phyloP scores from a whole-genome alignment of 1,140 invertebrate species.

The Drosophila pachea region DNA sequence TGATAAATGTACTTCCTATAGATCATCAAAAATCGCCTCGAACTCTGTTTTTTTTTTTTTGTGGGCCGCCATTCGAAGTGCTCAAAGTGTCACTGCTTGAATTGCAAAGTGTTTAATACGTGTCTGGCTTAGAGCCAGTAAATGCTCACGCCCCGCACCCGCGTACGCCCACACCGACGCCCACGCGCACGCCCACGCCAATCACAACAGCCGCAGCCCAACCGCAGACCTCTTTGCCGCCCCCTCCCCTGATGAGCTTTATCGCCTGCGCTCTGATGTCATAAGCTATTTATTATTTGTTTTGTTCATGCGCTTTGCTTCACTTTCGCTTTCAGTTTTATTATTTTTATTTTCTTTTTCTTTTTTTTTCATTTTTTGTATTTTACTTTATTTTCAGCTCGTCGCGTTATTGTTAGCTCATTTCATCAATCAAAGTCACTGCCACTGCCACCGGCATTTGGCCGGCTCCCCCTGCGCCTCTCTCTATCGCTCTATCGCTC shows the following conservation, averaged over 20 bases:
- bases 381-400: constrained; percentile 31
- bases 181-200: constrained; percentile 24
- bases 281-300: constrained; percentile 49
- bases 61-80: constrained; percentile 12
- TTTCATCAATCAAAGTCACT: constrained; percentile 56
- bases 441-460: constrained; percentile 17
- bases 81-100: constrained; percentile 37
- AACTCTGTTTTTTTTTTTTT: constrained; percentile 16
- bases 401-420: constrained; percentile 42
- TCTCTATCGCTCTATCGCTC: neutral
- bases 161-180: constrained; percentile 16
- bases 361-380: neutral
- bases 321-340: constrained; percentile 39
- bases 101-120: constrained; percentile 4
- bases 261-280: constrained; percentile 45
- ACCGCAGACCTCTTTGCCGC: neutral
- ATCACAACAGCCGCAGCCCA: constrained; percentile 3
- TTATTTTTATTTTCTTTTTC: constrained; percentile 14
- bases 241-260: constrained; percentile 28
- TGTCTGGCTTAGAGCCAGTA: constrained; percentile 37
- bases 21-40: constrained; percentile 22
- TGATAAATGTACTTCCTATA: constrained; percentile 18
- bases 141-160: constrained; percentile 29
- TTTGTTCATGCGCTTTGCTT: constrained; percentile 49
- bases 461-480: constrained; percentile 11